These are phyloP conservation scores for Rugalucina vietnamica DNA, from an alignment of 2,888 invertebrate genomes.

Conservation along the genomic window DNA sequence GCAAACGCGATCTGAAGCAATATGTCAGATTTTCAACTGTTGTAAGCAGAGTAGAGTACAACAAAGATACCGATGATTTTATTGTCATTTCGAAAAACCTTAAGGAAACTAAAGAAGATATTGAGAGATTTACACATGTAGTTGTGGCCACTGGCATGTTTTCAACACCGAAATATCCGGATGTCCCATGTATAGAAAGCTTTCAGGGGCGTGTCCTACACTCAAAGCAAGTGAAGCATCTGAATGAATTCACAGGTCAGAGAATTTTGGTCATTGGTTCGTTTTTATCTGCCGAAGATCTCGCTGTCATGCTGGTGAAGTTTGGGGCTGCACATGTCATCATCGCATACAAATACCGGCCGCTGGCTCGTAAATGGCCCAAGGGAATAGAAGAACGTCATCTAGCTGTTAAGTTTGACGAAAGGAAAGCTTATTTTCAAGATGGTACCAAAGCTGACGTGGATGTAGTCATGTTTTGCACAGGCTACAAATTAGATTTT, in stretches of 20 bases:
- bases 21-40: conserved; percentile 27
- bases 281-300: conserved; percentile 48
- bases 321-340: conserved; percentile 18
- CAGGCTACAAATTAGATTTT: not conserved
- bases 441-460: not conserved
- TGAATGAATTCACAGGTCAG: conserved; percentile 39
- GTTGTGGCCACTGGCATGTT: too few species aligned
- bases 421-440: not conserved
- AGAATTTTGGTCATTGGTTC: conserved; percentile 45
- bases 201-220: conserved; percentile 54
- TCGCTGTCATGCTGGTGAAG: conserved; percentile 33
- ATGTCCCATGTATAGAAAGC: conserved; percentile 36
- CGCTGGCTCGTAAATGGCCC: not conserved
- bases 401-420: not conserved
- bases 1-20: not conserved
- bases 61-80: conserved; percentile 40
- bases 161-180: conserved; percentile 41
- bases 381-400: conserved; percentile 24
- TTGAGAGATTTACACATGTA: conserved; percentile 45
- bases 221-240: conserved; percentile 52
- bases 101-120: not conserved
- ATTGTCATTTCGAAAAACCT: conserved; percentile 41
- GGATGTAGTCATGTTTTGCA: not conserved
- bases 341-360: not conserved
- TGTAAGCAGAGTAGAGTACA: conserved; percentile 40